phyloP scores from a whole-genome alignment of 2,888 invertebrate species.

The Maniola hyperantus region DNA sequence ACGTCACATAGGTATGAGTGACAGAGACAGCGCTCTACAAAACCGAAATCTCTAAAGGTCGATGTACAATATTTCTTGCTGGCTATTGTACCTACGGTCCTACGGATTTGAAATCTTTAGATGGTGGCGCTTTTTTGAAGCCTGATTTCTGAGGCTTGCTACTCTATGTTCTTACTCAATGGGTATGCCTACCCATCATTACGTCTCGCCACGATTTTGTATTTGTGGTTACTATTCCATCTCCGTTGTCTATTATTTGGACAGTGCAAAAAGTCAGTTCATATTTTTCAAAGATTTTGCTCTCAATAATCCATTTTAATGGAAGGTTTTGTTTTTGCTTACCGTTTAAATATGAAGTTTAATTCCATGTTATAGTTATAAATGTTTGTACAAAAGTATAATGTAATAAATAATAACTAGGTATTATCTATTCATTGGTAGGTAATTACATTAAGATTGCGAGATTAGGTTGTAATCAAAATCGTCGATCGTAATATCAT shows the following conservation, averaged over 20 bases:
- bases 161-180: not conserved
- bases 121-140: not conserved
- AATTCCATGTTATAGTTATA: not conserved
- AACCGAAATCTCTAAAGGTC: no score
- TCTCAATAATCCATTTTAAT: slow-evolving; percentile 24
- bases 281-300: slow-evolving; percentile 22
- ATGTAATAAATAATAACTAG: not conserved
- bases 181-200: slow-evolving; percentile 26
- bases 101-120: not conserved
- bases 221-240: slow-evolving; percentile 38
- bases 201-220: slow-evolving; percentile 22
- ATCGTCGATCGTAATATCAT: slow-evolving; percentile 26
- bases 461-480: slow-evolving; percentile 29
- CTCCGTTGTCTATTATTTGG: slow-evolving; percentile 37
- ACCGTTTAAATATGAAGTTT: not conserved
- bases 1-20: no score
- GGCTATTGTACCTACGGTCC: no score
- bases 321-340: slow-evolving; percentile 16
- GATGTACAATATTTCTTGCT: no score
- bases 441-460: slow-evolving; percentile 34
- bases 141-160: not conserved
- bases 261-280: slow-evolving; percentile 28
- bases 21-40: no score
- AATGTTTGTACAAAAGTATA: slow-evolving; percentile 4
- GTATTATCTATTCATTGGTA: slow-evolving; percentile 1